A percentile compares a stretch with the other conserved stretches of the same genome.
phyloP scores from a whole-genome alignment of 64 coral and sea anemone species.

The Catalaphyllia jardinei region DNA sequence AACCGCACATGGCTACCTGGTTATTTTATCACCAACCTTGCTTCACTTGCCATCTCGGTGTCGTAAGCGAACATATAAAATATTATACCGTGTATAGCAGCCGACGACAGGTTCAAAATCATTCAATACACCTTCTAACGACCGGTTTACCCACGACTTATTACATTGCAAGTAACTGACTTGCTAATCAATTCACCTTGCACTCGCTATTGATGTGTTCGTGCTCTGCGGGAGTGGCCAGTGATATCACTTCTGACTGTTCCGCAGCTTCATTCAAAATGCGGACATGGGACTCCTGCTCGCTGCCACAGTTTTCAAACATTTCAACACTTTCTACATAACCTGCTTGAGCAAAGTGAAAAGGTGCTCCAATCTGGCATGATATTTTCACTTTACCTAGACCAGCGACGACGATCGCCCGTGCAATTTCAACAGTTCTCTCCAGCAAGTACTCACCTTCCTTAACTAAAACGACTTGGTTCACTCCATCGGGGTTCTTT shows the following conservation, averaged over 20 bases:
- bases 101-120: too few species aligned
- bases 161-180: background rate
- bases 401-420: background rate
- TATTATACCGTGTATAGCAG: too few species aligned
- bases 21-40: too few species aligned
- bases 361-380: slow-evolving; percentile 3
- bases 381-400: background rate
- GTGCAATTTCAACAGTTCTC: background rate
- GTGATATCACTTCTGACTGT: background rate
- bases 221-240: background rate
- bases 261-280: background rate
- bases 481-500: background rate
- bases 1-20: too few species aligned
- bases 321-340: background rate
- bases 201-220: background rate
- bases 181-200: background rate
- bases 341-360: background rate
- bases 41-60: too few species aligned
- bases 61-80: too few species aligned
- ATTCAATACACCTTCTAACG: too few species aligned
- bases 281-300: background rate
- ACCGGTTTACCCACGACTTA: too few species aligned
- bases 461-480: background rate
- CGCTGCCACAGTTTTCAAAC: background rate
- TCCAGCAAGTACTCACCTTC: background rate